phyloP scores from a whole-genome alignment of 2,113 vertebrate genomes.

The Okapia johnstoni region DNA sequence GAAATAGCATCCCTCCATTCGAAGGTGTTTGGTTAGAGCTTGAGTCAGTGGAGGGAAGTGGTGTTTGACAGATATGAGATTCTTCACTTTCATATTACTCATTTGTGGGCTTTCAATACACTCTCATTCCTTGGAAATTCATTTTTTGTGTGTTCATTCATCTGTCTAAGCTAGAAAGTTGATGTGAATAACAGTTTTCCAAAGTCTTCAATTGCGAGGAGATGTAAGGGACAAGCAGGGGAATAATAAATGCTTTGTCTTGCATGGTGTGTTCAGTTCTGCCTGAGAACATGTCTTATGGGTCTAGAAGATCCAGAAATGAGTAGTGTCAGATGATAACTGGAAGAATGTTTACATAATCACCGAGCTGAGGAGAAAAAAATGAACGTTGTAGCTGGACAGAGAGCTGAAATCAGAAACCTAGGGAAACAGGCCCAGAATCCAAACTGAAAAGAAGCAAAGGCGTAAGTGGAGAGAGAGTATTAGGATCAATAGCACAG shows the following conservation, averaged over 20 bases:
- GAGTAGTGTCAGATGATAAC: not conserved
- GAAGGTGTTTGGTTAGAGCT: not conserved
- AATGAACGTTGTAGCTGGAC: not conserved
- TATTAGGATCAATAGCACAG: not conserved
- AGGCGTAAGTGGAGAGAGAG: not conserved
- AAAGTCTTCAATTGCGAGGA: not conserved
- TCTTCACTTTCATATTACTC: not conserved
- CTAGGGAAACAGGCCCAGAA: not conserved
- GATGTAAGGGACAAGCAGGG: not conserved
- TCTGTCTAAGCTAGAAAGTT: not conserved
- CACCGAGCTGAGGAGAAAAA: not conserved
- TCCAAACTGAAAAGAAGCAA: not conserved
- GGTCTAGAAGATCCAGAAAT: not conserved
- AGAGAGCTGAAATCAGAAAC: not conserved
- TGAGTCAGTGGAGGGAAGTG: not conserved
- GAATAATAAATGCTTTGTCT: not conserved
- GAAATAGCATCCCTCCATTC: not conserved
- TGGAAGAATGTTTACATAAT: not conserved
- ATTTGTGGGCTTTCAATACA: not conserved
- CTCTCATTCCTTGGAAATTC: not conserved
- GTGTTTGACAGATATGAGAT: not conserved
- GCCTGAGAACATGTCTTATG: not conserved
- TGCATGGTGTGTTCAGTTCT: fast-evolving
- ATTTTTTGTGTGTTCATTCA: not conserved
- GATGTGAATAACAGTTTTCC: not conserved